These are phyloP conservation scores for Gymnopithys bicolor DNA, from an alignment of 2,797 vertebrate genomes.

Conservation along the genomic window DNA sequence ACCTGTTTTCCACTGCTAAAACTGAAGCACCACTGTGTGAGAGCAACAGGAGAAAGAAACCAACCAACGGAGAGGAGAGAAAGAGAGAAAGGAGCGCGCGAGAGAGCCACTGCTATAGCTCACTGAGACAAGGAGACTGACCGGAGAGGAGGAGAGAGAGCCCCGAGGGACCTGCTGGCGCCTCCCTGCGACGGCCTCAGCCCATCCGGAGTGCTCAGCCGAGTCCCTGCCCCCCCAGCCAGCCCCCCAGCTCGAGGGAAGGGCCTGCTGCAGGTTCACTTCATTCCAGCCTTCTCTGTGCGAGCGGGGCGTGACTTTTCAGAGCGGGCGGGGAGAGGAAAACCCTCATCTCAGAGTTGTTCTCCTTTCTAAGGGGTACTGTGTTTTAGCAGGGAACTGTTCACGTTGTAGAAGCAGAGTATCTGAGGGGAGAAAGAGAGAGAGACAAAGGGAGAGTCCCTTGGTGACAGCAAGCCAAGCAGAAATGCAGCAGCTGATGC, in stretches of 20 bases:
- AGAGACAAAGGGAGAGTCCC: slow-evolving; percentile 22
- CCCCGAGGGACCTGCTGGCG: slow-evolving; percentile 80
- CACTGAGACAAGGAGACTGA: slow-evolving; percentile 81
- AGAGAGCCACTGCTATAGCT: slow-evolving; percentile 81
- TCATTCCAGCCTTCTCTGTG: slow-evolving; percentile 78
- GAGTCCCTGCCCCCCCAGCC: slow-evolving; percentile 69
- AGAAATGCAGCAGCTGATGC: slow-evolving; percentile 54
- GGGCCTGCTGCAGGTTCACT: slow-evolving; percentile 81
- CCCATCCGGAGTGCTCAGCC: slow-evolving; percentile 72
- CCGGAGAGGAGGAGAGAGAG: slow-evolving; percentile 81
- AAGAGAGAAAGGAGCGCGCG: slow-evolving; percentile 74
- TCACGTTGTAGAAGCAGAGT: slow-evolving; percentile 58
- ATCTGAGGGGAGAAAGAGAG: not conserved
- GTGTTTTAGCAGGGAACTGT: slow-evolving; percentile 65
- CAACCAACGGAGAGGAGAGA: slow-evolving; percentile 88
- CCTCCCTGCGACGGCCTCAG: slow-evolving; percentile 79
- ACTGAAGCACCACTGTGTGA: slow-evolving; percentile 99
- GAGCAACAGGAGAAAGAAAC: slow-evolving; percentile 94
- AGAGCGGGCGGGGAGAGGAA: slow-evolving; percentile 76
- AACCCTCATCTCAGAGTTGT: slow-evolving; percentile 83
- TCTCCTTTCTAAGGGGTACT: slow-evolving; percentile 68
- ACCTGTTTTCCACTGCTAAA: slow-evolving; percentile 99
- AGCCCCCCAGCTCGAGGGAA: slow-evolving; percentile 68
- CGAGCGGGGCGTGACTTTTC: slow-evolving; percentile 70
- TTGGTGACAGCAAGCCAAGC: slow-evolving; percentile 47